Conservation (phyloP, 2,888 invertebrate genomes). For the Hyles lineata region DNA sequence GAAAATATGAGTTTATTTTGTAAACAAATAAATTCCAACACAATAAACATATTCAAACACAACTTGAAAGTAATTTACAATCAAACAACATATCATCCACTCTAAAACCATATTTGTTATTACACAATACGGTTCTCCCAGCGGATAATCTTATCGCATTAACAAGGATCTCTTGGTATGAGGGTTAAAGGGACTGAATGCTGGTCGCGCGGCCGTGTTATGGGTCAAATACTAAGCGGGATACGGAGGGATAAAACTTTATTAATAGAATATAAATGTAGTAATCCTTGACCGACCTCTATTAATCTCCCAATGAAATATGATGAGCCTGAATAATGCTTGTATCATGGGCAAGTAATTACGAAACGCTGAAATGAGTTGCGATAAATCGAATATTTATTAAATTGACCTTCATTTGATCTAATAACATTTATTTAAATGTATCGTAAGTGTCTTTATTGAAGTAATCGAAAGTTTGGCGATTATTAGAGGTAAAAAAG, state of each 20-base stretch:
- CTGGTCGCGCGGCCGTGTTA: conserved; percentile 17
- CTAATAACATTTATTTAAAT: too few species aligned
- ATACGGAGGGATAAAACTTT: conserved; percentile 40
- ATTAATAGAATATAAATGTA: conserved; percentile 41
- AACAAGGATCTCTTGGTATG: conserved; percentile 19
- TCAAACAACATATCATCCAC: background rate
- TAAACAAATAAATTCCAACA: too few species aligned
- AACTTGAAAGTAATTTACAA: background rate
- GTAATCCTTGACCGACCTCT: background rate
- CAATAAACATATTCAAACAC: too few species aligned
- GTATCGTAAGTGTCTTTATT: too few species aligned
- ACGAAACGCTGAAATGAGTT: background rate
- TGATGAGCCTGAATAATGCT: background rate
- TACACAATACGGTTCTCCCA: conserved; percentile 9
- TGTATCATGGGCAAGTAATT: background rate
- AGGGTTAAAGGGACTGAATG: conserved; percentile 15
- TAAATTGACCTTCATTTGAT: too few species aligned
- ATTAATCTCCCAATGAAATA: conserved; percentile 6
- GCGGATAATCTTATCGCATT: conserved; percentile 25
- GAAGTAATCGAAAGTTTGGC: too few species aligned
- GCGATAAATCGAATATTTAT: background rate
- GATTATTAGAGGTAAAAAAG: too few species aligned
- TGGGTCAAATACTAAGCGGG: conserved; percentile 23
- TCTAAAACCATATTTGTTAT: conserved; percentile 19
- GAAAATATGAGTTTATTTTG: too few species aligned